A percentile compares a stretch with the other conserved stretches of the same genome.
phyloP scores from a whole-genome alignment of 2,888 invertebrate species.

The Cerastis rubricosa region DNA sequence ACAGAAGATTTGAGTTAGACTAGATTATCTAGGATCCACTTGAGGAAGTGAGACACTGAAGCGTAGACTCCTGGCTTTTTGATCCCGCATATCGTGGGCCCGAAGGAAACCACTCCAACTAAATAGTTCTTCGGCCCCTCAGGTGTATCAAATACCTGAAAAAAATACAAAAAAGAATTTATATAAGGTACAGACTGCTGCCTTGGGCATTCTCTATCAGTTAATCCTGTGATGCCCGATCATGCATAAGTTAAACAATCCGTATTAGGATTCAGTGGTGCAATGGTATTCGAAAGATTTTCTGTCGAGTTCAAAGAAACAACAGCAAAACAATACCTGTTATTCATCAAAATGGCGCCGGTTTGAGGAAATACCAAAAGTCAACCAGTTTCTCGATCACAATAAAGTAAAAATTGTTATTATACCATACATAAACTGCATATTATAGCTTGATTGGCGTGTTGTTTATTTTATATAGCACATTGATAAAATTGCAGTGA shows the following conservation, averaged over 20 bases:
- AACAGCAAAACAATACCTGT: too few relatives aligned
- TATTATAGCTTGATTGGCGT: not conserved
- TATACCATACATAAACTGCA: not conserved
- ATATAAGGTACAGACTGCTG: not conserved
- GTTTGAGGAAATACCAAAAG: constrained; percentile 26
- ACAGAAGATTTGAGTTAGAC: constrained; percentile 41
- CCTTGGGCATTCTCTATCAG: not conserved
- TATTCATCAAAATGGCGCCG: not conserved
- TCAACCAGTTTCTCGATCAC: not conserved
- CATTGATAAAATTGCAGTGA: constrained; percentile 27
- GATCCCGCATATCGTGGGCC: constrained; percentile 90
- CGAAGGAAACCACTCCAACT: constrained; percentile 92
- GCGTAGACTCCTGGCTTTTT: constrained; percentile 91
- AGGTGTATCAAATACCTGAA: constrained; percentile 84
- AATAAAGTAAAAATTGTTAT: not conserved
- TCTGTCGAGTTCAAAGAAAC: not conserved
- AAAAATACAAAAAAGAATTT: constrained; percentile 19
- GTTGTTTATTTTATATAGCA: constrained; percentile 9
- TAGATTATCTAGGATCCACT: constrained; percentile 89
- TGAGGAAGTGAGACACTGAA: constrained; percentile 86
- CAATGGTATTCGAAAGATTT: not conserved
- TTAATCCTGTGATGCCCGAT: not conserved
- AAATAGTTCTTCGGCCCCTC: constrained; percentile 89
- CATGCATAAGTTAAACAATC: not conserved
- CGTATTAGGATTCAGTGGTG: not conserved